These are phyloP conservation scores for Julus scandinavius DNA, from an alignment of 2,888 invertebrate species.

Conservation along the genomic window DNA sequence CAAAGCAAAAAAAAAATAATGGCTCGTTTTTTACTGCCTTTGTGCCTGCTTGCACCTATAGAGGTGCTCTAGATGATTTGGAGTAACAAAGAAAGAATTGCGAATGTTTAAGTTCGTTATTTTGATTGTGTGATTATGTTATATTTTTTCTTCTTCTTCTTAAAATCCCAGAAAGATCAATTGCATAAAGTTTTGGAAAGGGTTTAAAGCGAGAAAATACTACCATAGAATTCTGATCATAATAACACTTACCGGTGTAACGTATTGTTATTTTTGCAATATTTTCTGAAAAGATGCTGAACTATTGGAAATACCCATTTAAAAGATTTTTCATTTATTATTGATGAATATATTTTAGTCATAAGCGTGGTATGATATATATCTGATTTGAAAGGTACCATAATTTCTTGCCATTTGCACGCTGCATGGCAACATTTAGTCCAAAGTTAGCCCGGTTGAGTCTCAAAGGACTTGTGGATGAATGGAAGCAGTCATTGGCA, in stretches of 20 bases:
- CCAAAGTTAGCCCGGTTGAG: background rate
- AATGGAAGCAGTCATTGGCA: background rate
- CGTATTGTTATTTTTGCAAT: background rate
- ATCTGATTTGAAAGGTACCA: background rate
- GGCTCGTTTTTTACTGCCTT: slow-evolving; percentile 11
- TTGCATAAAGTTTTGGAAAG: background rate
- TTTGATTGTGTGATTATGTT: background rate
- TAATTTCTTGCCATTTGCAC: background rate
- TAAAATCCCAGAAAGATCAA: background rate
- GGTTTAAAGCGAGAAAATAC: background rate
- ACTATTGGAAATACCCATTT: background rate
- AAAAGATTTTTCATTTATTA: background rate
- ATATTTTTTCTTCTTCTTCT: background rate
- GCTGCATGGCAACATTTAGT: background rate
- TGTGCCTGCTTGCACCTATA: slow-evolving; percentile 26
- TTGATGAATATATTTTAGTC: slow-evolving; percentile 24
- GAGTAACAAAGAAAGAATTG: background rate
- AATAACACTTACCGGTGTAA: background rate
- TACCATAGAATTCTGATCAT: background rate
- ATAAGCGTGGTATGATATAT: background rate
- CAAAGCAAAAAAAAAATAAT: background rate
- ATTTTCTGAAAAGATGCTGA: background rate
- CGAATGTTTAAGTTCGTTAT: background rate
- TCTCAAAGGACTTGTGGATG: background rate
- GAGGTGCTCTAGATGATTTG: slow-evolving; percentile 19